Base-by-base conservation (phyloP, 2,888 invertebrate genomes). In the Cryptocheilus praepositus region DNA sequence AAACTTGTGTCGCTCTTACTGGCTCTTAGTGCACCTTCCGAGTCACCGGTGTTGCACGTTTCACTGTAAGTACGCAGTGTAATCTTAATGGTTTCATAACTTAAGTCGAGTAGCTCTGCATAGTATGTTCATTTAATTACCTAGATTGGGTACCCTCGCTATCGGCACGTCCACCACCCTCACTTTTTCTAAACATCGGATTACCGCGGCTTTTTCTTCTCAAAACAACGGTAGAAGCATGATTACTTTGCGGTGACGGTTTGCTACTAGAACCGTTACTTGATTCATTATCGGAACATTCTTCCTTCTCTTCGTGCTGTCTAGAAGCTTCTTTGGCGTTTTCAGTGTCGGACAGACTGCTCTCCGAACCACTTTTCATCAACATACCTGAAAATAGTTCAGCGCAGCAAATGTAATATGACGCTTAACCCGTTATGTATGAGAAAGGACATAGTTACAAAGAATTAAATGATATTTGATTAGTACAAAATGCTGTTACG, bases 1-100 rank as follows among this genome's bases (percentile, higher is more conserved):
- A 97, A 91, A 85, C 96, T 96, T 0, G 96, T 96, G 86, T 97
- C 96, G 2, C 96, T 96, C 90, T 96, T 96, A 89, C 96, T 96
- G 8, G 95, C 92, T 58, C 96, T 91, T 80, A 96, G 91, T 0
- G 93, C 92, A 25, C 89, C 82, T 65, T 89, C 88, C 1, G 83
- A 74, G 69, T 89, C 88, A 2, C 79, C 80, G 36, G 68, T 59
- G 55, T 68, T 83, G 25, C 70, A 57, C 1, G 77, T 77, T 63
- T 88, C 87, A 28, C 86, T 88, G 44, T 22, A 61, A 11, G 11
- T 11, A 11, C 13, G 13, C 36, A 11, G 11, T 5, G 36, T 7
- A 45, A 21, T 0, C n/a, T 43, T 43, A 56, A 16, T 18, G 13
- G 15, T 11, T 46, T 56, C 64, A 19, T 60, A 1, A 11, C 13